Evolutionary conservation across 2,888 invertebrate species (phyloP), one percentile per base, ranked within the genome.

Genomic region (Microctonus hyperodae): DNA sequence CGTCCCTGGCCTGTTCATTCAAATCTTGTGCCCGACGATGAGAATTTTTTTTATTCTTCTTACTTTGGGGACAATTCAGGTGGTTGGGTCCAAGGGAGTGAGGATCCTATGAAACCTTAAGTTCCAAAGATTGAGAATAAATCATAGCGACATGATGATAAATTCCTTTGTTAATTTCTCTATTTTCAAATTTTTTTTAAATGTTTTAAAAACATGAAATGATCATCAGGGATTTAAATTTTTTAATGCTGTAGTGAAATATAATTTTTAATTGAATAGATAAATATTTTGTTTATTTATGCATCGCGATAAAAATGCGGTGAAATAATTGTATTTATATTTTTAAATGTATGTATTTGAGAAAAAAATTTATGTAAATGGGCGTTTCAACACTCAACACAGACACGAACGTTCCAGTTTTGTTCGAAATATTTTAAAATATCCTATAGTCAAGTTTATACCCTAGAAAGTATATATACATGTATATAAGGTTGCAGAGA

Each of bases 1-100:
- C 23, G 48, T 72, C 73, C 70, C 72, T 67, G 69, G 69, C 31
- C 73, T 71, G 71, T 72, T 75, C 73, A 77, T 77, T 76, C 76
- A 75, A 76, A 76, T 72, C 73, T 70, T 69, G 68, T 67, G 5
- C 44, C 1, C 44, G 44, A 16, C 16, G 44, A 44, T 69, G 60
- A 64, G 59, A 66, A 67, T 68, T 70, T 69, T 69, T 65, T 71
- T 70, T 65, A 68, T 65, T 69, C 50, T 69, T 67, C 53, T 53
- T 67, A 48, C 65, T 65, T 68, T 66, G 64, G 66, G 72, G 70
- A 73, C 73, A 70, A 73, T 74, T 70, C 70, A 65, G 65, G 68
- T 62, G 22, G 65, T 64, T 68, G 64, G 33, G 31, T 31, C 50
- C 33, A 16, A n/a, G 44, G 11, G 31, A 22, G n/a, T 22, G 23